Evolutionary conservation across 2,888 invertebrate genomes (phyloP).

Genomic region (Caradrina clavipalpis): DNA sequence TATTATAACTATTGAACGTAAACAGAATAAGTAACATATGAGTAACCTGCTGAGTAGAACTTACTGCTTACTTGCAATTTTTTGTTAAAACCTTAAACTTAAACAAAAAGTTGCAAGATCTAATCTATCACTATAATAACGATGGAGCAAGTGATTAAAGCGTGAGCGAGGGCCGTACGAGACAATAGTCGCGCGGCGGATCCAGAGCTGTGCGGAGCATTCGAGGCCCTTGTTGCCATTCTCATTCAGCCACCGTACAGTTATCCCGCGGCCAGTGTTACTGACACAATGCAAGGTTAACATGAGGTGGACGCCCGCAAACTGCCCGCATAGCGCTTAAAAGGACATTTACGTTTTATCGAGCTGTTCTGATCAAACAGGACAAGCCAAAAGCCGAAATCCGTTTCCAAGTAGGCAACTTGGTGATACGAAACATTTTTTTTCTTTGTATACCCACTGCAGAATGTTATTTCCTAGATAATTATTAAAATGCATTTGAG

Average conservation of each 20-base stretch:
- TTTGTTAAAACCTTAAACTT: not conserved
- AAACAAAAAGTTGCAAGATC: constrained; percentile 8
- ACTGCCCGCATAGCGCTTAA: constrained; percentile 77
- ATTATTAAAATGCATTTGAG: constrained; percentile 71
- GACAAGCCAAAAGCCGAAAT: constrained; percentile 73
- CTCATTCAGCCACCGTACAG: constrained; percentile 85
- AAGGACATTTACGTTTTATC: constrained; percentile 81
- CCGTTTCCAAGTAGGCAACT: constrained; percentile 66
- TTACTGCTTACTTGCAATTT: too few relatives aligned
- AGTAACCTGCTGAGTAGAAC: too few relatives aligned
- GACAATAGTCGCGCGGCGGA: constrained; percentile 53
- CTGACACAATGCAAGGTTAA: constrained; percentile 89
- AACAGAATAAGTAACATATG: too few relatives aligned
- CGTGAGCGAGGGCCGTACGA: constrained; percentile 32
- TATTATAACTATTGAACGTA: too few relatives aligned
- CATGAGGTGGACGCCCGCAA: constrained; percentile 84
- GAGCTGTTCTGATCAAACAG: constrained; percentile 73
- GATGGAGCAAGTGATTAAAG: constrained; percentile 41
- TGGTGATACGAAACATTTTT: constrained; percentile 58
- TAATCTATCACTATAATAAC: constrained; percentile 36
- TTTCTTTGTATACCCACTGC: constrained; percentile 39
- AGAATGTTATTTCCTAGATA: constrained; percentile 73
- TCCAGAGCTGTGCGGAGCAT: constrained; percentile 55
- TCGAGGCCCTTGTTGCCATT: constrained; percentile 77
- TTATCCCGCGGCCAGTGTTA: constrained; percentile 85